phyloP scores from a whole-genome alignment of 64 coral and sea anemone genomes.

The Trachythela sp. region DNA sequence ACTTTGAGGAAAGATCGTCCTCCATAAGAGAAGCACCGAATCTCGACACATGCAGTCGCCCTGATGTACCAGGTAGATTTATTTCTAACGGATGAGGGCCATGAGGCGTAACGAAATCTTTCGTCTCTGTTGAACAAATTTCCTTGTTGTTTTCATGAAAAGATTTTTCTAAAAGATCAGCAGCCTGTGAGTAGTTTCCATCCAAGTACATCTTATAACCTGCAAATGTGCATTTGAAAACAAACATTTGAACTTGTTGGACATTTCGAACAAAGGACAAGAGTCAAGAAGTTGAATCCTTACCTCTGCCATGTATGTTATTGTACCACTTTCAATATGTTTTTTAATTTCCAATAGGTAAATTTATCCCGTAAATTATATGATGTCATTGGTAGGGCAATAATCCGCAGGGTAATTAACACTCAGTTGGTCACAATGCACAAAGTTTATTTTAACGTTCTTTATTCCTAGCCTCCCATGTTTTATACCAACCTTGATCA shows the following conservation, averaged over 20 bases:
- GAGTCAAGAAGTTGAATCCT: too few relatives aligned
- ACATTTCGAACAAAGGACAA: background rate
- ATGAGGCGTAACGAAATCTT: background rate
- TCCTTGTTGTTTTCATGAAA: background rate
- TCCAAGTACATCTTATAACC: background rate
- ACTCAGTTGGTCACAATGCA: too few relatives aligned
- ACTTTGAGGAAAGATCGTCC: background rate
- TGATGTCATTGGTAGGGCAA: too few relatives aligned
- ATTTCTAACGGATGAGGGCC: background rate
- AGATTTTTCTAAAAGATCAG: background rate
- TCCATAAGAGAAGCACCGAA: background rate
- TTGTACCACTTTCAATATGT: too few relatives aligned
- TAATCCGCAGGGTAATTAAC: too few relatives aligned
- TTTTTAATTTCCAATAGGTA: too few relatives aligned
- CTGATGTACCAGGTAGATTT: background rate
- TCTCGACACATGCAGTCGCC: background rate
- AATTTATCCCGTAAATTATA: too few relatives aligned
- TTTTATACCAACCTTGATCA: background rate
- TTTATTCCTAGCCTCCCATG: background rate
- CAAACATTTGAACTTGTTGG: background rate
- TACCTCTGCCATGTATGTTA: too few relatives aligned
- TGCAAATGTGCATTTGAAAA: background rate
- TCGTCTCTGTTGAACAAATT: background rate
- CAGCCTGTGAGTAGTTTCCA: background rate
- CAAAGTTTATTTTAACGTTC: background rate